Conservation (phyloP, 1,140 invertebrate species). For the Pentalonia nigronervosa region DNA sequence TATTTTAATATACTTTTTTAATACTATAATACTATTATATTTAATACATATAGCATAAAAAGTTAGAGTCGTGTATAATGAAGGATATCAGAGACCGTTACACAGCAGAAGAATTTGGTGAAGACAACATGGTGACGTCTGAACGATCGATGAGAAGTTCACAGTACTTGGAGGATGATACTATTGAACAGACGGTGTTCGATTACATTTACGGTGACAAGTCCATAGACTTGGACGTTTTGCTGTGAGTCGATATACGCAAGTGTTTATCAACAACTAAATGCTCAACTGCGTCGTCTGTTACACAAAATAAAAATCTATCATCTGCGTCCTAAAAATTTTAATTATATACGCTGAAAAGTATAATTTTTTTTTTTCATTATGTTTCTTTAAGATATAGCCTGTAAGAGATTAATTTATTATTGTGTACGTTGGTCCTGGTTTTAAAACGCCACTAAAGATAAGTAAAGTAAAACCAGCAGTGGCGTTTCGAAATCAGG, state of each 20-base stretch:
- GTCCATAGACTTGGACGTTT: slow-evolving; percentile 24
- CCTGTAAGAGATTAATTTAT: not conserved
- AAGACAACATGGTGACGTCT: slow-evolving; percentile 64
- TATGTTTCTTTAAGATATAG: not conserved
- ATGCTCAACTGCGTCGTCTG: not conserved
- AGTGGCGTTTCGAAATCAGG: slow-evolving; percentile 45
- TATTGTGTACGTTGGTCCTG: not conserved
- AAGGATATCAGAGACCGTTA: slow-evolving; percentile 73
- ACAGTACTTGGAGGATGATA: slow-evolving; percentile 39
- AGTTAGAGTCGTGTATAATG: slow-evolving; percentile 74
- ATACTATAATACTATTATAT: not conserved
- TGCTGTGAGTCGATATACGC: not conserved
- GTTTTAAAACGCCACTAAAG: slow-evolving; percentile 48
- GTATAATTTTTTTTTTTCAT: not conserved
- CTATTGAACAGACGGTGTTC: slow-evolving; percentile 45
- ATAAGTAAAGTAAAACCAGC: not conserved
- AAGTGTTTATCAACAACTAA: not conserved
- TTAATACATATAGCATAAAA: slow-evolving; percentile 67
- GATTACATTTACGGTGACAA: slow-evolving; percentile 48
- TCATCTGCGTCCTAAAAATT: not conserved
- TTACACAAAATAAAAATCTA: not conserved
- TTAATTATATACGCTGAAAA: not conserved
- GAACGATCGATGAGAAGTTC: slow-evolving; percentile 55
- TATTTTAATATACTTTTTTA: too few species aligned
- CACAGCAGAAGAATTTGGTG: slow-evolving; percentile 66